These are phyloP conservation scores for Orientallactaga bullata DNA, from an alignment of 2,113 vertebrate genomes.

Conservation along the genomic window DNA sequence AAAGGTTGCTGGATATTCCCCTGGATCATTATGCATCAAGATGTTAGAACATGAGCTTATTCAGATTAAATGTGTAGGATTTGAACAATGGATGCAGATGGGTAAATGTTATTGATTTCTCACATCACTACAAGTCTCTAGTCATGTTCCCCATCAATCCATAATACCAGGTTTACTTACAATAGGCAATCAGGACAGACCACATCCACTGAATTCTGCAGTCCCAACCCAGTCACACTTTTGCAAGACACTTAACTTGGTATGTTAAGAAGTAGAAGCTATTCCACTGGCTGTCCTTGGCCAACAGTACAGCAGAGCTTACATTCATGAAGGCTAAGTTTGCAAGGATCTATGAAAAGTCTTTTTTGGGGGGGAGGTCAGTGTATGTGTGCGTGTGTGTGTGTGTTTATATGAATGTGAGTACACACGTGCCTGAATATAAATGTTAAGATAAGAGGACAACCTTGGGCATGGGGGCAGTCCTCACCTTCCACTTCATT, in stretches of 20 bases:
- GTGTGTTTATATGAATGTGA: no score
- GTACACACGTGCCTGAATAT: no score
- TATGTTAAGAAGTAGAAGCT: background rate
- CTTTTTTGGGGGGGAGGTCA: background rate
- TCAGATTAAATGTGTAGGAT: background rate
- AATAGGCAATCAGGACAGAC: background rate
- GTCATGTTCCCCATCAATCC: background rate
- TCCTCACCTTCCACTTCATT: no score
- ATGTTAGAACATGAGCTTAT: background rate
- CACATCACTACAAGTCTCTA: background rate
- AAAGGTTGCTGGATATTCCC: background rate
- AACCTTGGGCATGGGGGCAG: no score
- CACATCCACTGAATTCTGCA: background rate
- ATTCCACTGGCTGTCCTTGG: background rate
- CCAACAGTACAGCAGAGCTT: background rate
- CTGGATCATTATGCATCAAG: background rate
- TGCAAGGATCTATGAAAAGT: background rate
- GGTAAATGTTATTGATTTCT: background rate
- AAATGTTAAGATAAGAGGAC: no score
- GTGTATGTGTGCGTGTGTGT: no score
- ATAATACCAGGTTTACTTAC: constrained; percentile 29
- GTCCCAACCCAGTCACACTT: background rate
- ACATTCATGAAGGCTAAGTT: background rate
- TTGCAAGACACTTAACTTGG: background rate
- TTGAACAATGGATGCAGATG: background rate